phyloP scores from a whole-genome alignment of 2,113 vertebrate genomes.

The Lophius piscatorius region DNA sequence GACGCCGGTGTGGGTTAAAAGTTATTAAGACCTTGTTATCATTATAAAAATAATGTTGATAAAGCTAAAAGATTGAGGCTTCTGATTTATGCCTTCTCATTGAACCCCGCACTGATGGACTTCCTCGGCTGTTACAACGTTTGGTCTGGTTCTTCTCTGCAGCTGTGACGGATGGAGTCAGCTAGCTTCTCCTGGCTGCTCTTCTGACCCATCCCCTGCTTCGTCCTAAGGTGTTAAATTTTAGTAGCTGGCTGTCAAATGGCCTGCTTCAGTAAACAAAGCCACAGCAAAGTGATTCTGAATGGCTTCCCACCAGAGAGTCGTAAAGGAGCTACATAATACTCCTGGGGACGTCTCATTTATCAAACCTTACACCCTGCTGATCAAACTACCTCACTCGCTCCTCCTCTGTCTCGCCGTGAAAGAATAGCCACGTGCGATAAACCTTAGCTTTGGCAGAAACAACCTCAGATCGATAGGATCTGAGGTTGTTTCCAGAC shows the following conservation, averaged over 20 bases:
- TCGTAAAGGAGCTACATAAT: conserved; percentile 39
- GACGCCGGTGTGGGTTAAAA: no score
- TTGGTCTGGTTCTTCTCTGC: conserved; percentile 11
- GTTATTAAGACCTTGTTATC: no score
- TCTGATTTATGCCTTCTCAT: neutral
- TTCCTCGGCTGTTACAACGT: conserved; percentile 21
- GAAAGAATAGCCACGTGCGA: conserved; percentile 4
- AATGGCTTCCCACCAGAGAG: conserved; percentile 53
- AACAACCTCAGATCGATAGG: conserved; percentile 33
- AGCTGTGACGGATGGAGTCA: conserved; percentile 43
- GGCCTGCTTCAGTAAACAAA: conserved; percentile 49
- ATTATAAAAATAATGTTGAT: no score
- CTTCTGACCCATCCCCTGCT: conserved; percentile 52
- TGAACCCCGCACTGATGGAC: neutral
- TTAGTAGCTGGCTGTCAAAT: conserved; percentile 53
- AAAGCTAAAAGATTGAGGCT: no score
- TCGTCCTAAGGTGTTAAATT: conserved; percentile 72
- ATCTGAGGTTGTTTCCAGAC: conserved; percentile 46
- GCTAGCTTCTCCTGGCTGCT: conserved; percentile 31
- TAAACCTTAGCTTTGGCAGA: neutral
- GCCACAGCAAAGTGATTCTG: conserved; percentile 52
- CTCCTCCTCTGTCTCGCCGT: conserved; percentile 3
- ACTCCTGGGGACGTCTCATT: conserved; percentile 32
- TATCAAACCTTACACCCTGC: conserved; percentile 37
- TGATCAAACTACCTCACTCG: conserved; percentile 23